A percentile compares a stretch with the other conserved stretches of the same genome.
Evolutionary conservation across 2,113 vertebrate genomes (phyloP).

Genomic region (Andinoacara biseriatus): DNA sequence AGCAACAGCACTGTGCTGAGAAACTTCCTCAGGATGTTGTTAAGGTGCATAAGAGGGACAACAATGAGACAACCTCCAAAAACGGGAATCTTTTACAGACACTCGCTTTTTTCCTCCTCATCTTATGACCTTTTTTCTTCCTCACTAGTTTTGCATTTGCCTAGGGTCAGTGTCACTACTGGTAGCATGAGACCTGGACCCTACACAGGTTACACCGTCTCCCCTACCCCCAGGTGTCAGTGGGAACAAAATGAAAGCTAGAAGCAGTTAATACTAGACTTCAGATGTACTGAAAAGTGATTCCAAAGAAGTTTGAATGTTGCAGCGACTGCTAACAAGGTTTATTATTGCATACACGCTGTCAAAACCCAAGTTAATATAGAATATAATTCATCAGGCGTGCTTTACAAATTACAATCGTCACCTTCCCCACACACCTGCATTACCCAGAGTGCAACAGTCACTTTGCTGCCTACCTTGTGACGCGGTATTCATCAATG

Average conservation of each 20-base stretch:
- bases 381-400: not conserved
- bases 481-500: slow-evolving; percentile 40
- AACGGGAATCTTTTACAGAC: too few relatives aligned
- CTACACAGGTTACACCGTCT: too few relatives aligned
- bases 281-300: not conserved
- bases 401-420: not conserved
- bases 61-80: too few relatives aligned
- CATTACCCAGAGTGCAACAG: not conserved
- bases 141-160: too few relatives aligned
- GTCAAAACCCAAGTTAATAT: not conserved
- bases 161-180: too few relatives aligned
- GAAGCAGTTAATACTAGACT: not conserved
- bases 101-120: too few relatives aligned
- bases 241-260: not conserved
- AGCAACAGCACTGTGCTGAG: not conserved
- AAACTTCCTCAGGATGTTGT: too few relatives aligned
- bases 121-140: too few relatives aligned
- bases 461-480: slow-evolving; percentile 68
- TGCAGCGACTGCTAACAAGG: not conserved
- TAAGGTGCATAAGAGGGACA: too few relatives aligned
- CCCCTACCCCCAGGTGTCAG: not conserved
- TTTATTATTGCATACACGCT: not conserved
- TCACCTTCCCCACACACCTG: not conserved
- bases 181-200: too few relatives aligned
- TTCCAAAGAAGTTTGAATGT: not conserved